These are phyloP conservation scores for Passer domesticus DNA, from an alignment of 2,113 vertebrate genomes.

Conservation along the genomic window DNA sequence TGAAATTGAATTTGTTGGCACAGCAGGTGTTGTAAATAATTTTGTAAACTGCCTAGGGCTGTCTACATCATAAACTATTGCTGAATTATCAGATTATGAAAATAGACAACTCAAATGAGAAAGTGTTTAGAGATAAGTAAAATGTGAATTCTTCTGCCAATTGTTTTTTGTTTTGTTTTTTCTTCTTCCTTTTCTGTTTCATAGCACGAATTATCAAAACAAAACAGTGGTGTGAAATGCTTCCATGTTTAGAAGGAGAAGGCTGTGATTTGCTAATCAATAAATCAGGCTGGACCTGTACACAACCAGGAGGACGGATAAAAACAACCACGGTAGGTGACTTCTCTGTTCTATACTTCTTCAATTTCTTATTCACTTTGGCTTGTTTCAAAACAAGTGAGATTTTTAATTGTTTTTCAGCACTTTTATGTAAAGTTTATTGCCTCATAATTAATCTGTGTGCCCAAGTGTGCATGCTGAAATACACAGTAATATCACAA, in stretches of 20 bases:
- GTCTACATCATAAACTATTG: constrained; percentile 1
- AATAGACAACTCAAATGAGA: constrained; percentile 25
- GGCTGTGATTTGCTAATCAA: constrained; percentile 97
- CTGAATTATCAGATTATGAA: constrained; percentile 17
- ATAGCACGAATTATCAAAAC: constrained; percentile 92
- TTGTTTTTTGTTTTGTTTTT: background rate
- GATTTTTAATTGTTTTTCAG: background rate
- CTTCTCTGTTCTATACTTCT: background rate
- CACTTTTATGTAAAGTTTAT: background rate
- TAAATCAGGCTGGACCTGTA: constrained; percentile 98
- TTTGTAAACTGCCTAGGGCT: background rate
- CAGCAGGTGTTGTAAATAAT: constrained; percentile 2
- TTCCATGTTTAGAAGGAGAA: constrained; percentile 97
- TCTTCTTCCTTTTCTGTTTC: constrained; percentile 30
- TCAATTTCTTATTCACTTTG: background rate
- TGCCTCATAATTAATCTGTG: background rate
- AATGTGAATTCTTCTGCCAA: constrained; percentile 47
- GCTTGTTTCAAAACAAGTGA: background rate
- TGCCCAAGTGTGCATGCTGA: background rate
- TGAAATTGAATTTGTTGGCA: background rate
- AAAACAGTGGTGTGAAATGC: constrained; percentile 99
- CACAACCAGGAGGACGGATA: constrained; percentile 94
- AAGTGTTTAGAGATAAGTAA: constrained; percentile 31
- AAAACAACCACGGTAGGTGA: constrained; percentile 96
- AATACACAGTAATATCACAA: background rate